phyloP scores from a whole-genome alignment of 2,797 vertebrate genomes.

The Nasua narica region DNA sequence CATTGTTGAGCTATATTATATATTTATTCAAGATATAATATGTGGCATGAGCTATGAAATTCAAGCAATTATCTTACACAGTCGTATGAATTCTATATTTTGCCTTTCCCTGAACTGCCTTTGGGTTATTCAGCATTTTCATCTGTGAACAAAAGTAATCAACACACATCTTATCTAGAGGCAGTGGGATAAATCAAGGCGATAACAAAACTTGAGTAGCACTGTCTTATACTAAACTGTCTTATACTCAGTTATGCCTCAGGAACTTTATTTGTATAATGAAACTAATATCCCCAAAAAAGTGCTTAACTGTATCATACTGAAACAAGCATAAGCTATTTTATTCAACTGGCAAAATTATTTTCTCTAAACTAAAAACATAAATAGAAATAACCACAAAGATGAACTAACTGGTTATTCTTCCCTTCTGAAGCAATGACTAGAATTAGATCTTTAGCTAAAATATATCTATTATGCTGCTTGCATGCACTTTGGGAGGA shows the following conservation, averaged over 20 bases:
- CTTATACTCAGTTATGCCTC: not conserved
- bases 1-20: not conserved
- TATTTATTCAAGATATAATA: constrained; percentile 14
- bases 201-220: not conserved
- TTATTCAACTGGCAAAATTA: not conserved
- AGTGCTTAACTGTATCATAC: not conserved
- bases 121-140: constrained; percentile 34
- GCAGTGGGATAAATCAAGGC: not conserved
- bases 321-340: not conserved
- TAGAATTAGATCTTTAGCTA: not conserved
- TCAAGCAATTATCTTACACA: not conserved
- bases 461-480: not conserved
- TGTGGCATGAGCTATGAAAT: not conserved
- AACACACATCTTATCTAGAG: not conserved
- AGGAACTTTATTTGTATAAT: constrained; percentile 10
- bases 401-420: not conserved
- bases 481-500: not conserved
- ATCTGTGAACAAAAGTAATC: not conserved
- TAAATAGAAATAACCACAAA: constrained; percentile 22
- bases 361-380: constrained; percentile 30
- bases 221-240: not conserved
- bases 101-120: not conserved
- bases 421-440: not conserved
- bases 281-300: not conserved
- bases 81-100: not conserved